phyloP scores from a whole-genome alignment of 2,113 vertebrate genomes.

The Pollachius pollachius region DNA sequence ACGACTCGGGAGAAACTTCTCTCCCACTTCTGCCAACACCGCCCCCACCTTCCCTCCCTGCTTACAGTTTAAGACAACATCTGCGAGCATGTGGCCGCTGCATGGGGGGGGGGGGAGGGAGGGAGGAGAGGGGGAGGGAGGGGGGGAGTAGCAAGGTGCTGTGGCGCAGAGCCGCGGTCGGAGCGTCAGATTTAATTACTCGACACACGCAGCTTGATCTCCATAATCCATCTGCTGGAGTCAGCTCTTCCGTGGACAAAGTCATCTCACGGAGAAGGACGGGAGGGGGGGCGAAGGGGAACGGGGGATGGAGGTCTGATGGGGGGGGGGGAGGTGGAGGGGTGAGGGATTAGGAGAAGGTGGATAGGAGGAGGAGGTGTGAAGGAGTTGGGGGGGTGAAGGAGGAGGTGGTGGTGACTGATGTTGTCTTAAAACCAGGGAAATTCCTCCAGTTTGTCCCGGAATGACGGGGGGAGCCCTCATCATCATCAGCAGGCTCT shows the following conservation, averaged over 20 bases:
- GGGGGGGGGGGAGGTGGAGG: background rate
- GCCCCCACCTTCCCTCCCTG: too few species aligned
- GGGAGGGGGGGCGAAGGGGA: background rate
- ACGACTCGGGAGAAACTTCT: too few species aligned
- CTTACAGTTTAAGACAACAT: slow-evolving; percentile 28
- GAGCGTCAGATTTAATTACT: slow-evolving; percentile 63
- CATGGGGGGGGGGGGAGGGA: background rate
- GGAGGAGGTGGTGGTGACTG: background rate
- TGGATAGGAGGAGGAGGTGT: too few species aligned
- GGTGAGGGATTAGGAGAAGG: too few species aligned
- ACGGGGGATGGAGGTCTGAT: background rate
- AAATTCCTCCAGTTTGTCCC: too few species aligned
- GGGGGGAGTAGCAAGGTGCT: slow-evolving; percentile 43
- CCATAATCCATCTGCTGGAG: slow-evolving; percentile 64
- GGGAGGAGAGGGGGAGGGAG: slow-evolving; percentile 11
- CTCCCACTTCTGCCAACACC: too few species aligned
- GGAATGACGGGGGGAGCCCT: background rate
- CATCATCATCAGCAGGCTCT: slow-evolving; percentile 46
- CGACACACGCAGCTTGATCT: slow-evolving; percentile 60
- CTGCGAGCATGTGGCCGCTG: slow-evolving; percentile 29
- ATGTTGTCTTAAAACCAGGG: too few species aligned
- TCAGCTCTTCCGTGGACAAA: slow-evolving; percentile 43
- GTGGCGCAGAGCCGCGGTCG: slow-evolving; percentile 51
- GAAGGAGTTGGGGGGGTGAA: slow-evolving; percentile 2
- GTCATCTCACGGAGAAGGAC: slow-evolving; percentile 29